Evolutionary conservation across 2,888 invertebrate species (phyloP), one percentile per base, ranked within the genome.

Genomic region (Drosophila parthenogenetica): DNA sequence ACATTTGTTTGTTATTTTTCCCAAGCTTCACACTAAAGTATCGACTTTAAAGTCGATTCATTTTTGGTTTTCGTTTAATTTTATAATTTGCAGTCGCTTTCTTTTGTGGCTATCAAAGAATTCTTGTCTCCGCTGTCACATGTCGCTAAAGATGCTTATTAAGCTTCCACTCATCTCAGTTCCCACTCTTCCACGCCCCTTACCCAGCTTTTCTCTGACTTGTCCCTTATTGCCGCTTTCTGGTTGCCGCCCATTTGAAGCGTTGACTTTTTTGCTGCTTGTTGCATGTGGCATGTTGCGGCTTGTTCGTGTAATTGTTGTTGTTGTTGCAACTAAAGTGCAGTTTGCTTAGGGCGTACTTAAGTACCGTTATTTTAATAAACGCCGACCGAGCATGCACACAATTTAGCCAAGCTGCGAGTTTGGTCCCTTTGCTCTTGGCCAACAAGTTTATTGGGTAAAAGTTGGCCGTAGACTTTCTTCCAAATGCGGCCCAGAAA

Each of bases 341-440:
- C 84, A 78, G 81, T 81, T 81, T 79, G 87, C 84, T 85, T 88
- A 87, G 76, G 85, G 89, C 87, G 85, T 76, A 89, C 85, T 89
- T 80, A 87, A 87, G 87, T 68, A 78, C 90, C 89, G 90, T 88
- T 88, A 88, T 87, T 89, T 85, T 88, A 89, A 88, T 89, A 89
- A 88, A 87, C 80, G 86, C 76, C 73, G 77, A 69, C 70, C 65
- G 68, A 61, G 58, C 87, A 83, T 86, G 83, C 79, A 62, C 82
- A 62, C 82, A 63, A 19, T 16, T 19, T 19, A 42, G 35, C 35
- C 19, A n/a, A 25, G 42, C 19, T 55, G 14, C 19, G n/a, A 32
- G 17, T 42, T 19, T 14, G 37, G n/a, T 50, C 43, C 32, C 45
- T 43, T 45, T 14, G 19, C 43, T 7, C 17, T 17, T 16, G 50